Conservation (phyloP, 2,888 invertebrate genomes). For the Drepanosiphum platanoidis region DNA sequence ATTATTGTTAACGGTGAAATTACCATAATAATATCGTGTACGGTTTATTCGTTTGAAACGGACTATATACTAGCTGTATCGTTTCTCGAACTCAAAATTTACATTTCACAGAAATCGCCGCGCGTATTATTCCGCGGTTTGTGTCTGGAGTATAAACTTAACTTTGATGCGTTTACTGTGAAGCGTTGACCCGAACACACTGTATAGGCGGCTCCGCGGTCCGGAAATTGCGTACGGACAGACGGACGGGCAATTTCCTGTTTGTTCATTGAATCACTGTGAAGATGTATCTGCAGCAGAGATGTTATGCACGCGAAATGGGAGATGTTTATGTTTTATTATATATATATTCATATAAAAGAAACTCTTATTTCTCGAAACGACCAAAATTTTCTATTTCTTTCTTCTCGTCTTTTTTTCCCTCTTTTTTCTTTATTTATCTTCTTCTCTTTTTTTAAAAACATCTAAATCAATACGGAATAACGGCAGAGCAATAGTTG, state of each 20-base stretch:
- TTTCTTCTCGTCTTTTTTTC: neutral
- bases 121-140: constrained; percentile 41
- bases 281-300: constrained; percentile 36
- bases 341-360: constrained; percentile 21
- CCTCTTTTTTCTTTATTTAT: neutral
- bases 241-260: constrained; percentile 56
- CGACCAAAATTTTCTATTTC: neutral
- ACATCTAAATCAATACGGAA: constrained; percentile 30
- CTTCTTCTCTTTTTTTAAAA: neutral
- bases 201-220: constrained; percentile 6
- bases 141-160: neutral
- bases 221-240: constrained; percentile 58
- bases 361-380: neutral
- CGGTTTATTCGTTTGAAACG: neutral
- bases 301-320: constrained; percentile 34
- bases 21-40: too few species aligned
- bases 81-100: neutral
- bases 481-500: neutral
- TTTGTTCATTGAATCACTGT: constrained; percentile 54
- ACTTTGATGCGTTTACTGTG: constrained; percentile 30
- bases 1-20: too few species aligned
- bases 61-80: neutral
- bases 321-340: constrained; percentile 37
- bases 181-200: constrained; percentile 55
- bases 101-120: constrained; percentile 14